These are phyloP conservation scores for Todus mexicanus DNA, from an alignment of 2,797 vertebrate genomes.

Conservation along the genomic window DNA sequence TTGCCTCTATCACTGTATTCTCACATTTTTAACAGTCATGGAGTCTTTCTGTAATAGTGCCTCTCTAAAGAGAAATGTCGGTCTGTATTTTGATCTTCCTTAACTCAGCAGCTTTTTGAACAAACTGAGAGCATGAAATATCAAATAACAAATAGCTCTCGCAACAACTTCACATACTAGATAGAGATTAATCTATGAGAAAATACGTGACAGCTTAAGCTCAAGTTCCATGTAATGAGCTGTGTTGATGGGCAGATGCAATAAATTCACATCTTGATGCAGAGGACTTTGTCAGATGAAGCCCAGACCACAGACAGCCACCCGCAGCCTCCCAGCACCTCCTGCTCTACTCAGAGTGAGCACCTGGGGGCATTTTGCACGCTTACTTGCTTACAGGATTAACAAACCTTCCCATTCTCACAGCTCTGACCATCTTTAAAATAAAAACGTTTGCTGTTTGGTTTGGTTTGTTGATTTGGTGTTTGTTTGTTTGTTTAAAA, in stretches of 20 bases:
- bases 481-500: no score
- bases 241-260: slow-evolving; percentile 16
- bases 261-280: neutral
- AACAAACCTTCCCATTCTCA: neutral
- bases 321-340: neutral
- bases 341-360: neutral
- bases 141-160: neutral
- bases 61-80: neutral
- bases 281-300: slow-evolving; percentile 32
- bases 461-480: no score
- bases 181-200: slow-evolving; percentile 37
- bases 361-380: neutral
- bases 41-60: neutral
- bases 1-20: neutral
- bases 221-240: slow-evolving; percentile 8
- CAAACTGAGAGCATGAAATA: slow-evolving; percentile 28
- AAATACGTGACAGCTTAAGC: slow-evolving; percentile 46
- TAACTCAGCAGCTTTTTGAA: slow-evolving; percentile 13
- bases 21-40: neutral
- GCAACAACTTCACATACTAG: neutral
- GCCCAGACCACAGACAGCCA: slow-evolving; percentile 1
- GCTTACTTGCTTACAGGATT: neutral
- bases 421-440: neutral
- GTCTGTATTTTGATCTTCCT: slow-evolving; percentile 14
- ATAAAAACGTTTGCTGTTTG: no score